phyloP scores from a whole-genome alignment of 2,113 vertebrate genomes.

The Poeciliopsis prolifica region DNA sequence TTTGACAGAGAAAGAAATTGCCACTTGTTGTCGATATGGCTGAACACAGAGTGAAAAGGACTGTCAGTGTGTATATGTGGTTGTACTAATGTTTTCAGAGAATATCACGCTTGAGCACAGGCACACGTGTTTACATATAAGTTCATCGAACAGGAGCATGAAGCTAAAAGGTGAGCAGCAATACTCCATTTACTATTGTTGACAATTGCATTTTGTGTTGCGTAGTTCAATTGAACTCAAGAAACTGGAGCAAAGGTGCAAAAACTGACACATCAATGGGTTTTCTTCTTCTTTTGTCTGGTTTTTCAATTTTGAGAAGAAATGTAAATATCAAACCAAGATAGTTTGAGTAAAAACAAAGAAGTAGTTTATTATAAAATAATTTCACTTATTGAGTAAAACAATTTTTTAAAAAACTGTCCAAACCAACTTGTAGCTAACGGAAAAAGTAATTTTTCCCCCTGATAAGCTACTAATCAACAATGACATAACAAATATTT shows the following conservation, averaged over 20 bases:
- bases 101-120: slow-evolving; percentile 17
- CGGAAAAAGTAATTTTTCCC: no score
- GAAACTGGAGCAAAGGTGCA: neutral
- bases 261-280: neutral
- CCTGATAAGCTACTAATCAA: no score
- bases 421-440: no score
- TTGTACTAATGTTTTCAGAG: slow-evolving; percentile 26
- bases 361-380: no score
- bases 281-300: no score
- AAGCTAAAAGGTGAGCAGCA: neutral
- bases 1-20: slow-evolving; percentile 75
- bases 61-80: neutral
- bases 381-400: no score
- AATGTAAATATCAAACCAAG: no score
- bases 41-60: slow-evolving; percentile 34
- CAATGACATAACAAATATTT: no score
- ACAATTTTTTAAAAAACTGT: no score
- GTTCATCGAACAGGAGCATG: neutral
- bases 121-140: neutral
- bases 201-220: neutral
- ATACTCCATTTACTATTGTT: neutral
- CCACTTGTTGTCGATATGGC: slow-evolving; percentile 61
- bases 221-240: neutral
- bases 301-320: no score
- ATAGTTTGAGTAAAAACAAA: no score